Evolutionary conservation across 2,888 invertebrate genomes (phyloP).

Genomic region (Drosophila siamana): DNA sequence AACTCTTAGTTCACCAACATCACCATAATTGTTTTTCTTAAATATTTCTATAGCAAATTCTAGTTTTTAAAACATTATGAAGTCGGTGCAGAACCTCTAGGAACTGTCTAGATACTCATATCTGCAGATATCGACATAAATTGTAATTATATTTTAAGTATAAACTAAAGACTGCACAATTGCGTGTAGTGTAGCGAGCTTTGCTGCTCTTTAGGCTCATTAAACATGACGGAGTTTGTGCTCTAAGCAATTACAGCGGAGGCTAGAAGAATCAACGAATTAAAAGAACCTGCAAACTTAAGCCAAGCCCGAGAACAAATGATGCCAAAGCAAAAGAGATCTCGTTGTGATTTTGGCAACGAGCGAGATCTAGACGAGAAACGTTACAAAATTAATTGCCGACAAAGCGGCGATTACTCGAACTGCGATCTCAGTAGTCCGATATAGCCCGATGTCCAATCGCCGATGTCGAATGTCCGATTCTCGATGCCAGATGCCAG

Average conservation of each 20-base stretch:
- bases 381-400: conserved; percentile 53
- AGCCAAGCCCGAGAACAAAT: not conserved
- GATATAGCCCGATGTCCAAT: not conserved
- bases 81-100: no score
- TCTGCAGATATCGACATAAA: no score
- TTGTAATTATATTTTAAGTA: no score
- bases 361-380: conserved; percentile 3
- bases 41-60: no score
- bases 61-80: no score
- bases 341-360: conserved; percentile 9
- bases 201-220: conserved; percentile 43
- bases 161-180: not conserved
- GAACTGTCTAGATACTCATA: no score
- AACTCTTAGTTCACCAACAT: no score
- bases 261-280: conserved; percentile 29
- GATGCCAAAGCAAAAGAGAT: conserved; percentile 7
- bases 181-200: conserved; percentile 32
- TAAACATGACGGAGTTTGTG: conserved; percentile 60
- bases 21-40: no score
- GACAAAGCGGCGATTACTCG: conserved; percentile 38
- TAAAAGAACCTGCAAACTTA: conserved; percentile 9
- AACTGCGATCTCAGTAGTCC: conserved; percentile 1
- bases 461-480: not conserved
- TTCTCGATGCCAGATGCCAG: not conserved
- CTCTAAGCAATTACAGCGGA: conserved; percentile 49